Percentiles rank a stretch among this genome's conserved stretches.
These are phyloP conservation scores for Vulpes vulpes DNA, from an alignment of 2,113 vertebrate species.

Conservation along the genomic window DNA sequence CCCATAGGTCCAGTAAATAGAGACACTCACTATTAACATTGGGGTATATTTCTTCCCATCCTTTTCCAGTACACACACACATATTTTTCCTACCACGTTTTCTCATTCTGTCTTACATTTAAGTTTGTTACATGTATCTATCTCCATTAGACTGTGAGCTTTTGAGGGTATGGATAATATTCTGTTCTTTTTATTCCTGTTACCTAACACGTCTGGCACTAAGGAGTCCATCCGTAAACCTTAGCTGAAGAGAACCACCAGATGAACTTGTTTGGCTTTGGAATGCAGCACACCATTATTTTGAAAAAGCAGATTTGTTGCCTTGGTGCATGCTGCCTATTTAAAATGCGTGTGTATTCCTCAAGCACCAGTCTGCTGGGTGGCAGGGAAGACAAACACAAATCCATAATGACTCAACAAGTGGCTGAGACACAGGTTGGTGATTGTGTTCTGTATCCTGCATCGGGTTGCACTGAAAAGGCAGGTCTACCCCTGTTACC, in stretches of 20 bases:
- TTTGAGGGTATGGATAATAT: not conserved
- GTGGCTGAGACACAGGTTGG: not conserved
- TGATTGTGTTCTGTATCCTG: not conserved
- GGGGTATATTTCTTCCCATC: not conserved
- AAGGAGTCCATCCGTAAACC: not conserved
- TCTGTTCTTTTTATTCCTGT: not conserved
- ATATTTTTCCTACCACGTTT: not conserved
- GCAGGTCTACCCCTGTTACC: too few relatives aligned
- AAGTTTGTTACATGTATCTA: not conserved
- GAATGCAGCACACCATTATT: not conserved
- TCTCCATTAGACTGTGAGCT: not conserved
- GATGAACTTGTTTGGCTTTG: not conserved
- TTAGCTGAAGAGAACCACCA: not conserved
- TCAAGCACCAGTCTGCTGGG: not conserved
- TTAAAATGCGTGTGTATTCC: not conserved
- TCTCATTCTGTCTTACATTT: not conserved
- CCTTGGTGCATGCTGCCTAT: not conserved
- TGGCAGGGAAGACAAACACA: not conserved
- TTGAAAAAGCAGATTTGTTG: not conserved
- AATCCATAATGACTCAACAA: not conserved
- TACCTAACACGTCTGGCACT: not conserved
- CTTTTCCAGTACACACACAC: not conserved
- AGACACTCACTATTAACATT: not conserved
- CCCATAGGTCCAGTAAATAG: not conserved
- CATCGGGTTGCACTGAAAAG: accelerated